Evolutionary conservation across 2,113 vertebrate species (phyloP).

Genomic region (Oxygymnocypris stewartii): DNA sequence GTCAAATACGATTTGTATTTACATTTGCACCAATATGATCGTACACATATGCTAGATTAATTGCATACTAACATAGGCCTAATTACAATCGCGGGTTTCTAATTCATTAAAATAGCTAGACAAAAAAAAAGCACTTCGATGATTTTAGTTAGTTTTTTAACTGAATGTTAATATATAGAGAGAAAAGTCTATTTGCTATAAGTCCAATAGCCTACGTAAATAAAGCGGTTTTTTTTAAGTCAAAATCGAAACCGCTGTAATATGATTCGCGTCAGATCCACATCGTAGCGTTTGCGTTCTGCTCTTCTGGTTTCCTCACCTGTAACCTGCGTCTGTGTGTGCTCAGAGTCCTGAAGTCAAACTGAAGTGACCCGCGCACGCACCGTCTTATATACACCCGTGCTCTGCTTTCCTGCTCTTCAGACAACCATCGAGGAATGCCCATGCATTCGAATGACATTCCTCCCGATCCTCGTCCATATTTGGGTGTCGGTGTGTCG

Average conservation of each 20-base stretch:
- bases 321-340: slow-evolving; percentile 48
- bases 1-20: neutral
- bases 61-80: too few species aligned
- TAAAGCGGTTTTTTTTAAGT: neutral
- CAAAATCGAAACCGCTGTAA: neutral
- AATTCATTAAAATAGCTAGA: too few species aligned
- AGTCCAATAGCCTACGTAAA: too few species aligned
- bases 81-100: neutral
- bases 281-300: neutral
- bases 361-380: slow-evolving; percentile 18
- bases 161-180: neutral
- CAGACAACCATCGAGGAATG: slow-evolving; percentile 60
- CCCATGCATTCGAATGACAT: slow-evolving; percentile 64
- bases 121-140: neutral
- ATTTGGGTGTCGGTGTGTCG: slow-evolving; percentile 82
- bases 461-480: slow-evolving; percentile 77
- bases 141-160: too few species aligned
- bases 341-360: slow-evolving; percentile 55
- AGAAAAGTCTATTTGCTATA: neutral
- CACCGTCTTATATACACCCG: slow-evolving; percentile 73
- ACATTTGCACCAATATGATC: neutral
- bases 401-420: neutral
- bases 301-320: slow-evolving; percentile 59
- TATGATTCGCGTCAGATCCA: too few species aligned
- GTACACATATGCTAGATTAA: too few species aligned